Percentiles rank a stretch among this genome's conserved stretches.
These are phyloP conservation scores for Moxostoma hubbsi DNA, from an alignment of 2,797 vertebrate genomes.

Conservation along the genomic window DNA sequence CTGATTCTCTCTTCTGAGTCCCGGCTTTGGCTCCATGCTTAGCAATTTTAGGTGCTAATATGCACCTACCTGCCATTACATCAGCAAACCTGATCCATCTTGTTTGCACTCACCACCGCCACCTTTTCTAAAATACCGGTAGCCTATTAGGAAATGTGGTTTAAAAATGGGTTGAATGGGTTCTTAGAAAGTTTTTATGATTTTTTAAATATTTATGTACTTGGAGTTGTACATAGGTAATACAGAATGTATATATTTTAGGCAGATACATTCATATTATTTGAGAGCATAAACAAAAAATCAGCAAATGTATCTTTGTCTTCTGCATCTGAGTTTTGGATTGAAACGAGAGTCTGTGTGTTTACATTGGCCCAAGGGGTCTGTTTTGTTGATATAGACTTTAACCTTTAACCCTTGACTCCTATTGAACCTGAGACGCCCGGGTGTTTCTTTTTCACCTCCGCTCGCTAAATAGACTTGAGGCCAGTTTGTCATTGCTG, in stretches of 20 bases:
- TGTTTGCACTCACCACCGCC: slow-evolving; percentile 3
- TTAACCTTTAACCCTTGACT: slow-evolving; percentile 54
- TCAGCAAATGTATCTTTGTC: too few relatives aligned
- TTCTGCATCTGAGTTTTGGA: background rate
- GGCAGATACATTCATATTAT: too few relatives aligned
- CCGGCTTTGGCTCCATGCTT: background rate
- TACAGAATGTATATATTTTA: background rate
- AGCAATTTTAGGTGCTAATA: slow-evolving; percentile 31
- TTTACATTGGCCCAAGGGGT: slow-evolving; percentile 46
- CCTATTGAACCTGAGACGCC: slow-evolving; percentile 52
- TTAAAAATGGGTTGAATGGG: background rate
- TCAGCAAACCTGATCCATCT: slow-evolving; percentile 13
- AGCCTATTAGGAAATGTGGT: background rate
- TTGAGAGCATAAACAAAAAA: too few relatives aligned
- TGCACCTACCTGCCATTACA: slow-evolving; percentile 3
- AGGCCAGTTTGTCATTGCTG: slow-evolving; percentile 32
- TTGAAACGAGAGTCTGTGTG: slow-evolving; percentile 42
- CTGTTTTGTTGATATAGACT: slow-evolving; percentile 54
- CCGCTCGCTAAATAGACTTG: slow-evolving; percentile 37
- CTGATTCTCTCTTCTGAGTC: background rate
- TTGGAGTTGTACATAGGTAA: background rate
- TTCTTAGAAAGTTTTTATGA: background rate
- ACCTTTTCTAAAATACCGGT: slow-evolving; percentile 12
- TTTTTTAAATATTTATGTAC: background rate
- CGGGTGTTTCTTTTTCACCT: slow-evolving; percentile 54